Evolutionary conservation across 2,888 invertebrate species (phyloP).

Genomic region (Drosophila affinis): DNA sequence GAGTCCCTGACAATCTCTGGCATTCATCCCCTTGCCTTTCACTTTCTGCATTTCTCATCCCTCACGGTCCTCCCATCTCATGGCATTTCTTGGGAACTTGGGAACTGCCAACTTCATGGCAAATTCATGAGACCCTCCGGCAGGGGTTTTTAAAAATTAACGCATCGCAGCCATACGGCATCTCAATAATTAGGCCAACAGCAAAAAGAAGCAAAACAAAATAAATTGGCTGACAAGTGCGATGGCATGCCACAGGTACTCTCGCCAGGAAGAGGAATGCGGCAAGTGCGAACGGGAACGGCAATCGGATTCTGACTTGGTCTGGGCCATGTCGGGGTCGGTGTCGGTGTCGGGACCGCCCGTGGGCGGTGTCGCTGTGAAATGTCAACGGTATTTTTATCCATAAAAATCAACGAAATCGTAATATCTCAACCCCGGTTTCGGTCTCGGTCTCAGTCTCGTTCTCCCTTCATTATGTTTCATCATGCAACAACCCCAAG

Average conservation of each 20-base stretch:
- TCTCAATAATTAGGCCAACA: conserved; percentile 64
- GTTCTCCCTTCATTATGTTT: conserved; percentile 10
- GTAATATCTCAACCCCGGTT: conserved; percentile 35
- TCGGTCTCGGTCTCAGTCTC: conserved; percentile 6
- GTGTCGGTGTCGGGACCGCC: conserved; percentile 26
- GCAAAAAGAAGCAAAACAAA: conserved; percentile 44
- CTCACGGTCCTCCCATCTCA: conserved; percentile 1
- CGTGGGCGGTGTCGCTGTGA: conserved; percentile 41
- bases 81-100: conserved; percentile 4
- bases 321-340: conserved; percentile 24
- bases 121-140: conserved; percentile 25
- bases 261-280: neutral
- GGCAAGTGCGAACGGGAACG: conserved; percentile 19
- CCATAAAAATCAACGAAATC: conserved; percentile 50
- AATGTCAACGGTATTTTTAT: conserved; percentile 77
- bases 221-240: conserved; percentile 74
- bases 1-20: neutral
- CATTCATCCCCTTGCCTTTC: conserved; percentile 6
- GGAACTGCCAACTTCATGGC: conserved; percentile 10
- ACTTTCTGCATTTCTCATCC: conserved; percentile 11
- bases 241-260: conserved; percentile 49
- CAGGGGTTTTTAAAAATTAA: conserved; percentile 50
- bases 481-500: conserved; percentile 4
- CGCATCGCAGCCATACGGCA: conserved; percentile 61
- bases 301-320: conserved; percentile 14